Conservation (phyloP, 37 sponge, comb jelly and placozoan genomes). For the Agelas oroides region DNA sequence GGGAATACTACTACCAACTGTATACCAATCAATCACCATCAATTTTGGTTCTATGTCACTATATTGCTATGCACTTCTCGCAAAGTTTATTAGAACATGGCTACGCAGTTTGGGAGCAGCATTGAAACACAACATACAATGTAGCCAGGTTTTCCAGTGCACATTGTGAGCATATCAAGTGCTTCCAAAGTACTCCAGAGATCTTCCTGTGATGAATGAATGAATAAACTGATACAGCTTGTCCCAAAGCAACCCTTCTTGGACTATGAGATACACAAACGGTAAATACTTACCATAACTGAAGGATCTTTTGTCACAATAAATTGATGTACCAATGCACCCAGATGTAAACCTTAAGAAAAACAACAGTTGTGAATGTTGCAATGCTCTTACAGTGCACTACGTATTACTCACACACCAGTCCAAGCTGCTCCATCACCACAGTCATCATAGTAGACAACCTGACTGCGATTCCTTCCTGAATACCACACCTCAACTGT, state of each 20-base stretch:
- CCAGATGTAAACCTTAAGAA: conserved; percentile 46
- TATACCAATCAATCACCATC: too few species aligned
- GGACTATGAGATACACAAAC: too few species aligned
- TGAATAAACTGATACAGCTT: not conserved
- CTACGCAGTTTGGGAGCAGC: too few species aligned
- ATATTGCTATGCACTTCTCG: too few species aligned
- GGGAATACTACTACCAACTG: too few species aligned
- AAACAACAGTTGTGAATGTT: too few species aligned
- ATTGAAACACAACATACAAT: too few species aligned
- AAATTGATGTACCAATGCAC: conserved; percentile 53
- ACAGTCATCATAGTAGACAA: conserved; percentile 58
- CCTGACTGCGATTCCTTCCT: conserved; percentile 29
- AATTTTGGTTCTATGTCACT: too few species aligned
- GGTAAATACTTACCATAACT: conserved; percentile 17
- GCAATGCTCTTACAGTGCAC: too few species aligned
- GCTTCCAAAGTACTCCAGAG: conserved; percentile 34
- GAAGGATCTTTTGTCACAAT: conserved; percentile 30
- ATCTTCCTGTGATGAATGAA: not conserved
- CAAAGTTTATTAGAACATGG: too few species aligned
- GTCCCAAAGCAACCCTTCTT: too few species aligned
- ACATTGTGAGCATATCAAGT: conserved; percentile 9
- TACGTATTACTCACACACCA: conserved; percentile 13
- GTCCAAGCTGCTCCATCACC: conserved; percentile 77
- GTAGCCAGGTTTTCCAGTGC: conserved; percentile 45
- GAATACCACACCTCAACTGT: conserved; percentile 59